A percentile compares a stretch with the other conserved stretches of the same genome.
Evolutionary conservation across 2,888 invertebrate genomes (phyloP).

Genomic region (Macrosoma leucophasiata): DNA sequence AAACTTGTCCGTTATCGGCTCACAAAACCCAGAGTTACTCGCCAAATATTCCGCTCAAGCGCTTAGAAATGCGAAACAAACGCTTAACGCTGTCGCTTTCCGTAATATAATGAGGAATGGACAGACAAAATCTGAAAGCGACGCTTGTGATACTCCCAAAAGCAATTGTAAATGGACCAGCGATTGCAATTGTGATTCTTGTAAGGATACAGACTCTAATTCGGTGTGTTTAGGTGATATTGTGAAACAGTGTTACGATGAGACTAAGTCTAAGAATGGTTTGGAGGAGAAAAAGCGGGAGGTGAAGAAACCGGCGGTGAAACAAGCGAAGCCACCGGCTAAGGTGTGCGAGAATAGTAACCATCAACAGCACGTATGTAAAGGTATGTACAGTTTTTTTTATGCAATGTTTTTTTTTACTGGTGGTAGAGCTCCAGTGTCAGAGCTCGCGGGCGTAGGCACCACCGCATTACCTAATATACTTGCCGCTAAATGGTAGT

Average conservation of each 20-base stretch:
- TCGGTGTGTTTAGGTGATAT: constrained; percentile 43
- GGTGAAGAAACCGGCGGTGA: constrained; percentile 38
- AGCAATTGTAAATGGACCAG: constrained; percentile 63
- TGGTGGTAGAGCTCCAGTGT: no score
- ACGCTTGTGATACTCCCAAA: constrained; percentile 56
- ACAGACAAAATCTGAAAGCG: constrained; percentile 54
- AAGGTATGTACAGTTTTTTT: constrained; percentile 41
- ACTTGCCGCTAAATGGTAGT: no score
- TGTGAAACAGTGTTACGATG: constrained; percentile 47
- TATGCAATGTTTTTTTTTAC: not conserved
- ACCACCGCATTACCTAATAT: no score
- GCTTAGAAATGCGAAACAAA: constrained; percentile 54
- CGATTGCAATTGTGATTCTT: constrained; percentile 52
- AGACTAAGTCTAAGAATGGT: constrained; percentile 28
- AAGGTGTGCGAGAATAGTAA: constrained; percentile 56
- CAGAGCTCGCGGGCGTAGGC: no score
- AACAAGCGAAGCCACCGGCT: constrained; percentile 39
- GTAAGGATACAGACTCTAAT: constrained; percentile 40
- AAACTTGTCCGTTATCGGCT: constrained; percentile 34
- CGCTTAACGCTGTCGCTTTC: constrained; percentile 57
- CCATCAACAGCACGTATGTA: constrained; percentile 66
- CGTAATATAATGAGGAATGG: constrained; percentile 51
- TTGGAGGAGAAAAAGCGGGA: constrained; percentile 36
- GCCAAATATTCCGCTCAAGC: constrained; percentile 65
- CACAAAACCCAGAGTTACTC: constrained; percentile 49